Percentiles rank a stretch among this genome's conserved stretches.
Conservation (phyloP, 2,888 invertebrate species). For the Scaptomyza polygonia region DNA sequence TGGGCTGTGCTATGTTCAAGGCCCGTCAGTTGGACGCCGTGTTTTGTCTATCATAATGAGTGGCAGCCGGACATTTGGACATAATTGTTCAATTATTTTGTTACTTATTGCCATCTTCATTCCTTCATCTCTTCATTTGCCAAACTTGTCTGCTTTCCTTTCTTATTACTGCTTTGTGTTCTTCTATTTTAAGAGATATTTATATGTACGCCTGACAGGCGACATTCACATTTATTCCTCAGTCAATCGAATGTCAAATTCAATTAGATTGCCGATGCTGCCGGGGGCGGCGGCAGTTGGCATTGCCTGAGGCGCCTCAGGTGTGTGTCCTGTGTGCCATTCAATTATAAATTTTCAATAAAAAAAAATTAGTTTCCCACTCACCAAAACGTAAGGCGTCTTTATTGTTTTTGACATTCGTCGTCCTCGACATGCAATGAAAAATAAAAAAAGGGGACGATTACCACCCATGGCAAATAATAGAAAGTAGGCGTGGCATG, state of each 20-base stretch:
- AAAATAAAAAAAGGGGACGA: constrained; percentile 15
- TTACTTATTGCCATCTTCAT: constrained; percentile 64
- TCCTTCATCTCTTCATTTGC: not conserved
- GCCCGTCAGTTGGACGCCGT: constrained; percentile 55
- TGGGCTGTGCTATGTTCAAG: constrained; percentile 43
- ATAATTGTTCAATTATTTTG: constrained; percentile 83
- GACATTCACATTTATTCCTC: constrained; percentile 26
- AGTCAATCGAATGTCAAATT: constrained; percentile 65
- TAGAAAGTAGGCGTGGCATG: constrained; percentile 34
- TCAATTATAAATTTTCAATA: constrained; percentile 82
- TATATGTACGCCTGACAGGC: constrained; percentile 32
- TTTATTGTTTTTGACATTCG: constrained; percentile 75
- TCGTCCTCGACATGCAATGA: constrained; percentile 26
- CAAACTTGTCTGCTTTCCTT: constrained; percentile 14
- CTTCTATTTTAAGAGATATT: no score
- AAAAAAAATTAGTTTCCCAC: constrained; percentile 63
- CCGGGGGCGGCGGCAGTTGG: constrained; percentile 13
- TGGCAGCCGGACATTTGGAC: constrained; percentile 82
- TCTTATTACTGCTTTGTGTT: no score
- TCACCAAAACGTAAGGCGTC: constrained; percentile 20
- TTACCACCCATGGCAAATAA: constrained; percentile 29
- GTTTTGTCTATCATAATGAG: constrained; percentile 81
- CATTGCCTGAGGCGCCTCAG: constrained; percentile 62
- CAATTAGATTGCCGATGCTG: constrained; percentile 45
- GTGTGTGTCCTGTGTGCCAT: constrained; percentile 77